Base-by-base conservation (phyloP, 2,797 vertebrate genomes). In the Craterocephalus amniculus region DNA sequence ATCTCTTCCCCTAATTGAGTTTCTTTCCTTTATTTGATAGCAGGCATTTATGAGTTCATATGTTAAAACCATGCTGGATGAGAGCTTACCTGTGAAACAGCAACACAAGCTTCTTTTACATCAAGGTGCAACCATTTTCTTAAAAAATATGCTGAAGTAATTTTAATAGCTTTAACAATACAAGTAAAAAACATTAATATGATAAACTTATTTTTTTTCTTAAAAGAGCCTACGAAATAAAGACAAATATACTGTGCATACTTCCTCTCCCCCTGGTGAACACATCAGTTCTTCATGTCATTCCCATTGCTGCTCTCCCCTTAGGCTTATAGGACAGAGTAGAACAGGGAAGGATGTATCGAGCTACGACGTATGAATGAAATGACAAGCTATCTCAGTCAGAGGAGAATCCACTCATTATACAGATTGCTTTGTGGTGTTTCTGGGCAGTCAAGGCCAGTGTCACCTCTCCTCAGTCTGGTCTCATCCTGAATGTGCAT, bases 351-450 rank as follows among this genome's bases (percentile, higher is more conserved):
- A 81, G 87, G 86, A 91, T 72, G 83, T 76, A 84, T 83, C 64
- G 73, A 83, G 76, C 78, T 72, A 59, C 48, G 72, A 72, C 45
- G 63, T 76, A 85, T 81, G 85, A 88, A 89, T 58, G 59, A 67
- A 83, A 83, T 83, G 89, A 90, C 88, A 82, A 81, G 83, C 81
- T 79, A 70, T 84, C 68, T 81, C 78, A 87, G 83, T 85, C 83
- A 54, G 86, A 88, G 77, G 83, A 84, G 81, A 86, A 88, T 79
- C 67, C 75, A 81, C 92, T 93, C 91, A 90, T 94, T 93, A 94
- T 81, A 90, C 89, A 92, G 84, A 92, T 87, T 92, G 90, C 88
- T 89, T 75, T 74, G 73, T 83, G 67, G 75, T 68, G 81, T 87
- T 85, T 92, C 82, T 78, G 82, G 84, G 65, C 79, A 84, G 85